phyloP scores from a whole-genome alignment of 2,113 vertebrate genomes.

The Ameiurus melas region DNA sequence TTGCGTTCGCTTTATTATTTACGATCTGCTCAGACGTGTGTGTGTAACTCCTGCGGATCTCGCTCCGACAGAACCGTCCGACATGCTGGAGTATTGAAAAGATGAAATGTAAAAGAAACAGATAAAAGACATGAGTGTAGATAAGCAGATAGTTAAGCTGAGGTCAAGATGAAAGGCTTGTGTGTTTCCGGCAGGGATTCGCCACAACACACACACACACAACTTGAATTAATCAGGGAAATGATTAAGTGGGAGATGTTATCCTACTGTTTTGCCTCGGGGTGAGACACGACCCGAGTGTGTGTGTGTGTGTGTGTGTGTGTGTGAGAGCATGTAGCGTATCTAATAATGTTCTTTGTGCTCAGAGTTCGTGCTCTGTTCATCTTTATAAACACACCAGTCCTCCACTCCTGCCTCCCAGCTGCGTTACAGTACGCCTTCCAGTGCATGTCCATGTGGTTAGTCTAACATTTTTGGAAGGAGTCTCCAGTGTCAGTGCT shows the following conservation, averaged over 20 bases:
- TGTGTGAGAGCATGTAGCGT: background rate
- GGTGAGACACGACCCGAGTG: background rate
- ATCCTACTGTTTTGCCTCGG: constrained; percentile 9
- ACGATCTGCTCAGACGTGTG: too few species aligned
- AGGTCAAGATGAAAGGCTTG: constrained; percentile 12
- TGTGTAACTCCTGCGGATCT: background rate
- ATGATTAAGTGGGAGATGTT: constrained; percentile 40
- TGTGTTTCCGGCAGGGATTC: background rate
- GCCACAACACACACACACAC: constrained; percentile 13
- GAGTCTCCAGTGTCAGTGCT: background rate
- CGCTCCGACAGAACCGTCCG: too few species aligned
- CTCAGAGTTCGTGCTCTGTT: background rate
- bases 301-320: constrained; percentile 5
- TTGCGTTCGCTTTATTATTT: too few species aligned
- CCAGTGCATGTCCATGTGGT: background rate
- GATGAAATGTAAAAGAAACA: background rate
- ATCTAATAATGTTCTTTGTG: background rate
- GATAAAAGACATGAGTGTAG: background rate
- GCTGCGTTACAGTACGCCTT: background rate
- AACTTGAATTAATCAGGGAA: constrained; percentile 46
- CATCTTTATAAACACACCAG: constrained; percentile 7
- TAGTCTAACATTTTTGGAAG: background rate
- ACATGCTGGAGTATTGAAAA: background rate
- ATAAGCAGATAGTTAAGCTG: background rate
- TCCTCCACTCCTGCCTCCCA: background rate